A percentile compares a stretch with the other conserved stretches of the same genome.
phyloP scores from a whole-genome alignment of 2,113 vertebrate genomes.

The Nettapus auritus region DNA sequence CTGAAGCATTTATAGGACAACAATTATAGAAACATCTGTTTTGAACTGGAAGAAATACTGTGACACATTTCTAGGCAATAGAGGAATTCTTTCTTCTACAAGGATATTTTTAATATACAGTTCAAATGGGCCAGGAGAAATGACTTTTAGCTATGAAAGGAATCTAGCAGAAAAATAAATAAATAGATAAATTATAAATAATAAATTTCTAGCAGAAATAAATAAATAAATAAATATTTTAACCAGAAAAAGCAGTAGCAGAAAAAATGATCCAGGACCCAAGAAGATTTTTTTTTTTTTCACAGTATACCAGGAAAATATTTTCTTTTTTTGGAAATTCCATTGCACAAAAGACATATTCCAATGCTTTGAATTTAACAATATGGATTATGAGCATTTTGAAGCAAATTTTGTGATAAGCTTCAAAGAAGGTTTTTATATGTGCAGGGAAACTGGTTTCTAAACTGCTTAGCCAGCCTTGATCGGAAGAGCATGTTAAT shows the following conservation, averaged over 20 bases:
- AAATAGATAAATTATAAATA: neutral
- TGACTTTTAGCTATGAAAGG: neutral
- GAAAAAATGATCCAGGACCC: neutral
- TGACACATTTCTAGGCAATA: neutral
- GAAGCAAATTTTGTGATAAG: neutral
- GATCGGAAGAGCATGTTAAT: neutral
- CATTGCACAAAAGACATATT: neutral
- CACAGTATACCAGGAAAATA: neutral
- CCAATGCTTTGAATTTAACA: neutral
- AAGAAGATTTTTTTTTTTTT: neutral
- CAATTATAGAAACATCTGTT: constrained; percentile 63
- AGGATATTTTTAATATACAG: neutral
- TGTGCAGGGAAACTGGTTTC: neutral
- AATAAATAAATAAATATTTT: neutral
- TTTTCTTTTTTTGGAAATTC: neutral
- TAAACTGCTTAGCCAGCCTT: neutral
- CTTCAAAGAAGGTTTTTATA: neutral
- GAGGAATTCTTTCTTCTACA: neutral
- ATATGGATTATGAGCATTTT: neutral
- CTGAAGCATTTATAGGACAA: constrained; percentile 25
- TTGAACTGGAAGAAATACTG: neutral
- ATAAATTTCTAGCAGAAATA: no score
- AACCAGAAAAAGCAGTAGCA: neutral
- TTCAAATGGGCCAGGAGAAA: neutral
- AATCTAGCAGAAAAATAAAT: neutral